phyloP scores from a whole-genome alignment of 2,797 vertebrate species.

The Tauraco hartlaubi region DNA sequence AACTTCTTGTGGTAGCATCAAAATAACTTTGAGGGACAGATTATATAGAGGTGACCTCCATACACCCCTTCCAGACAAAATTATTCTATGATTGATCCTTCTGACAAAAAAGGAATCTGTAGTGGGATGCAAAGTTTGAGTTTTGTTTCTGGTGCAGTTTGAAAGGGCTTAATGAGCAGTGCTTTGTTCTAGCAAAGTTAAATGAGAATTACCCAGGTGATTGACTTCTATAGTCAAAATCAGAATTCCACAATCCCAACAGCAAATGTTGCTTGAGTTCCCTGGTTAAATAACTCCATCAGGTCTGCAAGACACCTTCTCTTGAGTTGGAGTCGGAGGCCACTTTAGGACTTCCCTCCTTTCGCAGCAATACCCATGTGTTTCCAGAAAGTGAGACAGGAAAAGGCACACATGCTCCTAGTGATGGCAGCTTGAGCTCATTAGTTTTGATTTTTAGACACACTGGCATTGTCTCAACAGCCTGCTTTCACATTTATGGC shows the following conservation, averaged over 20 bases:
- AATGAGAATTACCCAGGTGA: not conserved
- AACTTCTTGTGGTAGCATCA: not conserved
- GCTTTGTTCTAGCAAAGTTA: not conserved
- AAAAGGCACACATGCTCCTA: not conserved
- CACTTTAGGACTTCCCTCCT: not conserved
- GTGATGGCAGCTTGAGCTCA: conserved; percentile 43
- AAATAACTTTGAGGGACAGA: not conserved
- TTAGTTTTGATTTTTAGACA: conserved; percentile 44
- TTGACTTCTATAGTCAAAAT: not conserved
- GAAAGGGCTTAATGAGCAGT: not conserved
- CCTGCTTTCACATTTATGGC: conserved; percentile 1
- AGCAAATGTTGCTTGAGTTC: not conserved
- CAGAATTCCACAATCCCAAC: not conserved
- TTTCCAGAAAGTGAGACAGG: not conserved
- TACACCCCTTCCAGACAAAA: not conserved
- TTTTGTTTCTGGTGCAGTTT: not conserved
- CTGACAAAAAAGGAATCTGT: not conserved
- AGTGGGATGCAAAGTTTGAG: not conserved
- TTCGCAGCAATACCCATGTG: not conserved
- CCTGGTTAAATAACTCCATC: not conserved
- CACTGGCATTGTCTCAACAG: conserved; percentile 23
- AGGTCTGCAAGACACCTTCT: not conserved
- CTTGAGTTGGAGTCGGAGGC: not conserved
- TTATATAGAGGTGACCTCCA: not conserved
- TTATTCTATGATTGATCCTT: not conserved